Evolutionary conservation across 2,113 vertebrate genomes (phyloP).

Genomic region (Microcebus lehilahytsara): DNA sequence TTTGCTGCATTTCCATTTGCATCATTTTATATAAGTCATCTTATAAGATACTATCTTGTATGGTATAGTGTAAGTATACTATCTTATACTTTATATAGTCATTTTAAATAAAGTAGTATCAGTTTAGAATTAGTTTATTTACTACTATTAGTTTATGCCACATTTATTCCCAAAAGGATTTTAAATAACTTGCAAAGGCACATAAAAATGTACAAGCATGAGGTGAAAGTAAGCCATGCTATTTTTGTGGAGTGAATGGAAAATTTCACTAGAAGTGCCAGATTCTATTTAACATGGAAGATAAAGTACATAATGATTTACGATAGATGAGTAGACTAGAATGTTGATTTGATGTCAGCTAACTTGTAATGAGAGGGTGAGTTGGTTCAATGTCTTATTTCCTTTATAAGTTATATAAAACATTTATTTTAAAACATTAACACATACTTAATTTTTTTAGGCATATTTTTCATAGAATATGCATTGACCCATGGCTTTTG

Average conservation of each 20-base stretch:
- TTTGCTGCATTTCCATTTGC: constrained; percentile 6
- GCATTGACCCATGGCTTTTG: constrained; percentile 90
- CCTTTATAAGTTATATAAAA: constrained; percentile 57
- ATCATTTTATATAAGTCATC: background rate
- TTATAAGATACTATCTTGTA: background rate
- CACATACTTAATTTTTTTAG: constrained; percentile 80
- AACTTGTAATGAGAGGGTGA: constrained; percentile 23
- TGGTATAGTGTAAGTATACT: too few relatives aligned
- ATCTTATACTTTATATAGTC: background rate
- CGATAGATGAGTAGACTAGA: background rate
- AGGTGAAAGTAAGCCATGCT: background rate
- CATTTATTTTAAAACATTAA: constrained; percentile 74
- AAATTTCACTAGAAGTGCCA: background rate
- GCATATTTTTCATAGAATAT: constrained; percentile 89
- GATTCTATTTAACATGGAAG: constrained; percentile 1
- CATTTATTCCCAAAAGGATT: background rate
- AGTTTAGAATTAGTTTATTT: background rate
- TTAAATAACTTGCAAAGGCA: background rate
- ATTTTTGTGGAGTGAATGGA: background rate
- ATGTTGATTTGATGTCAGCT: background rate
- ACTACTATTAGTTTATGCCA: background rate
- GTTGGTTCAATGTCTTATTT: constrained; percentile 59
- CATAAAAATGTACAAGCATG: background rate
- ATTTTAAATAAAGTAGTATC: background rate
- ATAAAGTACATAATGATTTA: background rate